Base-by-base conservation (phyloP, 23 tunicate species). In the Halocynthia aurantium region DNA sequence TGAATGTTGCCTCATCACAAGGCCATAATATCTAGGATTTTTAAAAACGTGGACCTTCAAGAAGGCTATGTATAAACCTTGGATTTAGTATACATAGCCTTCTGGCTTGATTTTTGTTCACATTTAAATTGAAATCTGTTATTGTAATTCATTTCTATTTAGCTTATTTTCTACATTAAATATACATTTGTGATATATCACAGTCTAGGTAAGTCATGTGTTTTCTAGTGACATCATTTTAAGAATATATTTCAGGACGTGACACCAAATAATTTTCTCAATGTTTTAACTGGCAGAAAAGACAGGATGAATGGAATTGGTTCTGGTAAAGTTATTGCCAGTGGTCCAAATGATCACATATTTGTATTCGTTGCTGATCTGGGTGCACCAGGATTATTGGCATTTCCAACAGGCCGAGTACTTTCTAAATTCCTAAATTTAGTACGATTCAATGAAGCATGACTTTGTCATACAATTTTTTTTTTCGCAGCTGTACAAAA, bases 301-400 rank as follows among this genome's bases (percentile, higher is more conserved):
- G 61, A 52, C 58, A 87, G 78, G 18, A 84, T 89, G 87, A 6
- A 50, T 6, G 84, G 87, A 5, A 70, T 80, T 18, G 96, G 96
- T 10, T 80, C 85, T 67, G 96, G 96, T 7, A 80, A 79, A 68
- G 88, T 84, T 10, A 68, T 89, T 52, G 75, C 60, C 10, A 89
- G 96, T 72, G 85, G 85, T 19, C 85, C 96, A 8, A 75, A 81
- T 55, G 96, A 89, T 80, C 96, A 80, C 69, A 88, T 89, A 31
- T 89, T 89, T 80, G 88, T 89, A 7, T 89, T 80, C 68, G 80
- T 89, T 58, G 69, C 96, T 75, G 96, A 80, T 49, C 96, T 84
- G 60, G 96, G 96, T 15, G 85, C 88, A 5, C 85, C 88, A 15
- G 96, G 96, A 6, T 68, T 89, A 10, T 75, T 89, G 8, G 96